A percentile compares a stretch with the other conserved stretches of the same genome.
phyloP scores from a whole-genome alignment of 2,113 vertebrate genomes.

The Stigmatopora nigra region DNA sequence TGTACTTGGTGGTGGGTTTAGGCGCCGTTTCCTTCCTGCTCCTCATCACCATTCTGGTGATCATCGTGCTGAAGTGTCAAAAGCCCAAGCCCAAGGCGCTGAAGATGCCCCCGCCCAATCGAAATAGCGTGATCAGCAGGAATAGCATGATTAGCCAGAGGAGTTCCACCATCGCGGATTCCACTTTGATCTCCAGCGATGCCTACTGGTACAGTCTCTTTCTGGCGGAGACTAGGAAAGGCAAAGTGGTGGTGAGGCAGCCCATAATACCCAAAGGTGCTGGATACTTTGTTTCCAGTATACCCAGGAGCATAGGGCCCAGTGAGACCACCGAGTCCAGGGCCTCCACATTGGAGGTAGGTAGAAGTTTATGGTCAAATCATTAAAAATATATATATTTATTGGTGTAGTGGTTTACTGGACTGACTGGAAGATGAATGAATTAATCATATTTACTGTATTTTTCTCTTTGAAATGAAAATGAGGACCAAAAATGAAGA shows the following conservation, averaged over 20 bases:
- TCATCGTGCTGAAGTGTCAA: slow-evolving; percentile 71
- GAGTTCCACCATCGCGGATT: slow-evolving; percentile 70
- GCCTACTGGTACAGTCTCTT: slow-evolving; percentile 76
- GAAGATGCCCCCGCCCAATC: slow-evolving; percentile 55
- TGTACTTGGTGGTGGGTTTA: slow-evolving; percentile 69
- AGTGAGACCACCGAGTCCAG: slow-evolving; percentile 69
- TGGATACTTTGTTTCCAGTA: slow-evolving; percentile 71
- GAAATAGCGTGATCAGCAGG: slow-evolving; percentile 64
- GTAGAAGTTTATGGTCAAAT: background rate
- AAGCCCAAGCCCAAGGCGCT: slow-evolving; percentile 63
- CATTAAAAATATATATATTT: background rate
- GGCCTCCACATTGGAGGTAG: slow-evolving; percentile 72
- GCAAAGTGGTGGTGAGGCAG: slow-evolving; percentile 70
- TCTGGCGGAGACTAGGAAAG: slow-evolving; percentile 70
- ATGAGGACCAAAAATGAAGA: too few species aligned
- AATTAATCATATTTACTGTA: too few species aligned
- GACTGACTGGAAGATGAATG: too few species aligned
- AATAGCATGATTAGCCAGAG: slow-evolving; percentile 69
- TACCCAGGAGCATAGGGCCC: slow-evolving; percentile 67
- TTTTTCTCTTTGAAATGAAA: too few species aligned
- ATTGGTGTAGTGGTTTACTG: too few species aligned
- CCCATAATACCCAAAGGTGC: slow-evolving; percentile 67
- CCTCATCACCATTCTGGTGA: slow-evolving; percentile 68
- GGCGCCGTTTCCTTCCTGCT: slow-evolving; percentile 69
- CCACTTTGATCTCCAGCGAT: slow-evolving; percentile 71